Conservation (phyloP, 2,888 invertebrate species). For the Acleris holmiana region DNA sequence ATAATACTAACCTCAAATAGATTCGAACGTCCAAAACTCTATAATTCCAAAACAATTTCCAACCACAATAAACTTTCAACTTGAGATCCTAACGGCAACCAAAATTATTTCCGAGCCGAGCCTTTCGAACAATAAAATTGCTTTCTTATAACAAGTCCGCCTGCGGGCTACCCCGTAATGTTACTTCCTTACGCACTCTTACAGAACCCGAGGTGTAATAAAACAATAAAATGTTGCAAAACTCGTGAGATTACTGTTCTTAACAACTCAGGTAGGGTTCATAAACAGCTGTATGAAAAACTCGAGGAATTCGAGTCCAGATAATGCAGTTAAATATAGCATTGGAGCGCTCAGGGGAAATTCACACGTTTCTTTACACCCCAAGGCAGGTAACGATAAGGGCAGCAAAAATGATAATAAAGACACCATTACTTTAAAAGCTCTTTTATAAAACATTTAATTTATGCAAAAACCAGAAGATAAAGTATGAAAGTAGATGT, state of each 20-base stretch:
- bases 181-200: conserved; percentile 60
- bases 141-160: conserved; percentile 64
- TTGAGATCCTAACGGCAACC: conserved; percentile 60
- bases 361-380: conserved; percentile 43
- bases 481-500: not conserved
- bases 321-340: conserved; percentile 50
- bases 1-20: conserved; percentile 36
- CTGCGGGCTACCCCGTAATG: conserved; percentile 58
- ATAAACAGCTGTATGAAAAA: conserved; percentile 49
- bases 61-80: conserved; percentile 61
- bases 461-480: conserved; percentile 22
- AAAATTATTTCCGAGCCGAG: conserved; percentile 64
- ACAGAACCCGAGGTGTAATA: conserved; percentile 54
- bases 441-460: conserved; percentile 26
- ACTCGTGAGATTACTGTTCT: conserved; percentile 60
- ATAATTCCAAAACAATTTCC: conserved; percentile 42
- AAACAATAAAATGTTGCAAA: conserved; percentile 68
- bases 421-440: conserved; percentile 23
- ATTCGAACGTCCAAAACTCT: conserved; percentile 34
- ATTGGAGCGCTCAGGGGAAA: conserved; percentile 40
- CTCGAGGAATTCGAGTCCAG: conserved; percentile 44
- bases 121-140: conserved; percentile 67
- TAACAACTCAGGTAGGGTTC: conserved; percentile 48
- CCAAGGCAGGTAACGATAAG: conserved; percentile 22
- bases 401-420: conserved; percentile 31